phyloP scores from a whole-genome alignment of 2,113 vertebrate species.

The Hippotragus niger region DNA sequence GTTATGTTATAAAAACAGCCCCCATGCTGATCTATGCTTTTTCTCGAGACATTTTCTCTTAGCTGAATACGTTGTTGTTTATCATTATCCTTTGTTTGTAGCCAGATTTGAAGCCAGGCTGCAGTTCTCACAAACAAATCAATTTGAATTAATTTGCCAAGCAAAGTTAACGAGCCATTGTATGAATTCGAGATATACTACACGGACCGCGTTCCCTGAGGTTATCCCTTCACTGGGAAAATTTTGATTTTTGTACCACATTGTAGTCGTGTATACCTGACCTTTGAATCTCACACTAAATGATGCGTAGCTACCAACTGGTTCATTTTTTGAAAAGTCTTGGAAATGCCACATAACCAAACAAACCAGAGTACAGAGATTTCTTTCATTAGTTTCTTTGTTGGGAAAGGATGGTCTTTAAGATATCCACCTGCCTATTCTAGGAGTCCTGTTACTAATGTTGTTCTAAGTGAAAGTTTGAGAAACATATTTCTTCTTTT shows the following conservation, averaged over 20 bases:
- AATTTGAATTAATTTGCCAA: conserved; percentile 69
- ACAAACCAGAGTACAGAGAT: background rate
- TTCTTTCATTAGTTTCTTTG: background rate
- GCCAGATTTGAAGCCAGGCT: conserved; percentile 21
- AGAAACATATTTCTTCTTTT: background rate
- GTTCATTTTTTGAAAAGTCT: background rate
- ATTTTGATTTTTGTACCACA: conserved; percentile 22
- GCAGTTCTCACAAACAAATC: conserved; percentile 63
- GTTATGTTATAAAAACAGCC: background rate
- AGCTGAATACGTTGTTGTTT: background rate
- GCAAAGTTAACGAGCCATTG: conserved; percentile 58
- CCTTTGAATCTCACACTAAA: conserved; percentile 22
- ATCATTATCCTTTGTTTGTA: conserved; percentile 46
- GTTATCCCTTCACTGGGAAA: conserved; percentile 35
- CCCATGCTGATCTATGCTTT: background rate
- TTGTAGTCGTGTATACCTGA: background rate
- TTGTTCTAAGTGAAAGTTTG: background rate
- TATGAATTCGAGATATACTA: conserved; percentile 43
- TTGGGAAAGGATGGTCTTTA: background rate
- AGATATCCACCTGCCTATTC: background rate
- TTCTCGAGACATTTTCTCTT: conserved; percentile 12
- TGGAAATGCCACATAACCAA: background rate
- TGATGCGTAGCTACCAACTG: background rate
- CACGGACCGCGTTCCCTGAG: background rate
- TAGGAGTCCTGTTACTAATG: background rate